These are phyloP conservation scores for Pseudococcus longispinus DNA, from an alignment of 2,888 invertebrate species.

Conservation along the genomic window DNA sequence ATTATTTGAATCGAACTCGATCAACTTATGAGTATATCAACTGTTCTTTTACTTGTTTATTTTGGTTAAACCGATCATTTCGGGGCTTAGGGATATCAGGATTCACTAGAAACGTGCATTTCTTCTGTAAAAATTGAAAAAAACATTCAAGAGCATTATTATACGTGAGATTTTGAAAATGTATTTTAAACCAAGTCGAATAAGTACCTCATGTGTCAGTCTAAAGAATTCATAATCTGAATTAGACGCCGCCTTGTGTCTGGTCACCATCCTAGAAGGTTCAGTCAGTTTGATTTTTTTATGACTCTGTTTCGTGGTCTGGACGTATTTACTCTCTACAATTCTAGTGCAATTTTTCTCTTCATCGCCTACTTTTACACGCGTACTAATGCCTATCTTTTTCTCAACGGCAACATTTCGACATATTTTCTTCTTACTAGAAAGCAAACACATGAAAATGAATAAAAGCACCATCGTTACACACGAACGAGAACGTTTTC, in stretches of 20 bases:
- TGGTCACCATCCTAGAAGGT: neutral
- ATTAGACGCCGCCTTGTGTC: neutral
- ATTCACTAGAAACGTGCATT: neutral
- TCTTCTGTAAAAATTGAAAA: neutral
- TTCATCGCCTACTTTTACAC: neutral
- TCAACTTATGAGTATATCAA: neutral
- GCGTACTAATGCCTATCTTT: neutral
- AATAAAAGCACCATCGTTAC: neutral
- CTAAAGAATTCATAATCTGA: neutral
- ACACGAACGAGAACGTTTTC: neutral
- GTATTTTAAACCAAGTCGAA: neutral
- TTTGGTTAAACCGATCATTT: neutral
- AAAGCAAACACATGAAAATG: no score
- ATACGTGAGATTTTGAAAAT: neutral
- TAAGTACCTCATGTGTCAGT: neutral
- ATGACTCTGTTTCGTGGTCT: neutral
- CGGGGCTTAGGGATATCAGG: neutral
- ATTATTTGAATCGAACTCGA: neutral
- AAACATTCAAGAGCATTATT: no score
- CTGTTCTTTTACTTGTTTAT: neutral
- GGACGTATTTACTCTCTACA: neutral
- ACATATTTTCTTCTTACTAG: neutral
- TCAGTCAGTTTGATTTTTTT: neutral
- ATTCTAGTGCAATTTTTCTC: neutral
- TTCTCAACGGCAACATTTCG: neutral